Conservation (phyloP, 53 echinoderm and acorn worm genomes). For the Luidia sarsii region DNA sequence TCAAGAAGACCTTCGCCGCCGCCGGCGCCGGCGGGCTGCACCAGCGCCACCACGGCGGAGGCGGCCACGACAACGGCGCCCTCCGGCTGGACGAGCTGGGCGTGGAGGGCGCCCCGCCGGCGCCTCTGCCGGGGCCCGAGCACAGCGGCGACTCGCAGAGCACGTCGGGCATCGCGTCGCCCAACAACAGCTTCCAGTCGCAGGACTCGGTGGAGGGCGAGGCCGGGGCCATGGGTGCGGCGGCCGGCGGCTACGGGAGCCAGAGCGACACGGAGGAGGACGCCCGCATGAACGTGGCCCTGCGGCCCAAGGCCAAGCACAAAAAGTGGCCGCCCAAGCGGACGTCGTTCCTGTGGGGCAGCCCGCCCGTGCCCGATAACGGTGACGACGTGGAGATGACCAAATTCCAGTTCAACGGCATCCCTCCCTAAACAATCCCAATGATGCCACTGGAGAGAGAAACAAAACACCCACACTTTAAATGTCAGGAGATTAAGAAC, state of each 20-base stretch:
- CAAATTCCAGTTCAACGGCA: slow-evolving; percentile 55
- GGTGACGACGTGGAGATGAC: slow-evolving; percentile 59
- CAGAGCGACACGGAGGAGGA: slow-evolving; percentile 27
- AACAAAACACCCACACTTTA: no score
- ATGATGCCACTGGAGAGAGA: no score
- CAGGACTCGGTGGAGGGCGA: slow-evolving; percentile 88
- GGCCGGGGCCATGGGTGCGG: background rate
- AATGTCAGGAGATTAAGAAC: no score
- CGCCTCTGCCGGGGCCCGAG: slow-evolving; percentile 16
- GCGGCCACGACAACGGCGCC: slow-evolving; percentile 32
- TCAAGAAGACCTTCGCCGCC: slow-evolving; percentile 39
- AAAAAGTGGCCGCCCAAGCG: slow-evolving; percentile 63
- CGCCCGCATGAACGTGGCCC: slow-evolving; percentile 25
- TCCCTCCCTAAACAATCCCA: no score
- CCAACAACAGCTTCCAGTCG: slow-evolving; percentile 97
- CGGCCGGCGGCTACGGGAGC: background rate
- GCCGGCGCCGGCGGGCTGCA: slow-evolving; percentile 12
- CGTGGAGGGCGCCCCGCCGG: background rate
- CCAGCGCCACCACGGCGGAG: slow-evolving; percentile 9
- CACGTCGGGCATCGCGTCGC: slow-evolving; percentile 93
- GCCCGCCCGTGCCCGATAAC: slow-evolving; percentile 9
- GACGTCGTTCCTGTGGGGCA: slow-evolving; percentile 63
- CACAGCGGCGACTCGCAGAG: slow-evolving; percentile 83
- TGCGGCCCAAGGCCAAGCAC: slow-evolving; percentile 23
- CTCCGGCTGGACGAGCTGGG: slow-evolving; percentile 26